Evolutionary conservation across 1,140 invertebrate species (phyloP), one percentile per base, ranked within the genome.

Genomic region (Venustaconcha ellipsiformis): DNA sequence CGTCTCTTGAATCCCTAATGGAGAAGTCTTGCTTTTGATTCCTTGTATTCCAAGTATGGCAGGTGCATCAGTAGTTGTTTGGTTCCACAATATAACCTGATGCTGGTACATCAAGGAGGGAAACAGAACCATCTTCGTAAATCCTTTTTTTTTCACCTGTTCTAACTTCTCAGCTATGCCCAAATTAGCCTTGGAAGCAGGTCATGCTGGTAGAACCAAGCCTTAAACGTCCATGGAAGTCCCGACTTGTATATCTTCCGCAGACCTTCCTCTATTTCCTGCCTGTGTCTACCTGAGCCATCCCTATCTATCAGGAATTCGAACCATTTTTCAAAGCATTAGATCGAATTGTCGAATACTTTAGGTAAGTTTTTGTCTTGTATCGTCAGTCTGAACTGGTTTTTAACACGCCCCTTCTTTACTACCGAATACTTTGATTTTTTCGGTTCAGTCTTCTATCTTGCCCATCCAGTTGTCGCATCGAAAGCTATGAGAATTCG

Each of bases 181-280:
- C 76, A 78, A 6, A 68, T 55, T 1, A 78, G 56, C 57, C 76
- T 63, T 1, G 67, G 48, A 13, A 78, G 65, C 14, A 67, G 72
- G n/a, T 11, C 65, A 30, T 68, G 18, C 65, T 74, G 72, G 56
- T 67, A 78, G 23, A 70, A 26, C 55, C 72, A 78, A 26, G 72
- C 71, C 56, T 74, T 74, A 63, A 69, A 78, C 67, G 66, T 66
- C 57, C 60, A 60, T 26, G 77, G 66, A 37, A 78, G 63, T 37
- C 57, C 77, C 23, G 60, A 48, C 30, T 70, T 74, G 55, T 74
- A 56, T 57, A 57, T 62, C 14, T 64, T 64, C 62, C 55, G 1
- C 26, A 70, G 0, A 30, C 74, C 30, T 48, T 70, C 67, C 26
- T n/a, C 18, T 18, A 30, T 15, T 18, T 23, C 37, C 56, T 69